Conservation (phyloP, 2,888 invertebrate species). For the Blastobasis lacticolella region DNA sequence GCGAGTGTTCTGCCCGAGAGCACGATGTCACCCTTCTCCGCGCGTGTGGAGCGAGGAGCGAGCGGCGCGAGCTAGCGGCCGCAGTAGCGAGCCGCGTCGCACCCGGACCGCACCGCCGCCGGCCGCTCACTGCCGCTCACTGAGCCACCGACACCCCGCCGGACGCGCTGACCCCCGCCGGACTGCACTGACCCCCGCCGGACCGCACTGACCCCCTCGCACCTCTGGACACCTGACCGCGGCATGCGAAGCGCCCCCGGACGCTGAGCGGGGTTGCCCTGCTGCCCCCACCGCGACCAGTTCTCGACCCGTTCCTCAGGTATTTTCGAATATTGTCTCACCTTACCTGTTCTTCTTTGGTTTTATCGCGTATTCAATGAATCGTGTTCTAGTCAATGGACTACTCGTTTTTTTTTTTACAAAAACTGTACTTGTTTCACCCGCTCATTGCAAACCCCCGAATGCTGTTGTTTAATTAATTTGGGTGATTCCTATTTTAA, state of each 20-base stretch:
- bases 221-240: slow-evolving; percentile 52
- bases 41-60: slow-evolving; percentile 27
- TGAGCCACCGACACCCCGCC: slow-evolving; percentile 3
- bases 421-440: too few relatives aligned
- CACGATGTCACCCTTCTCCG: slow-evolving; percentile 65
- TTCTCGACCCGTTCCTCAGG: slow-evolving; percentile 57
- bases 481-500: too few relatives aligned
- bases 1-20: slow-evolving; percentile 23
- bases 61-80: slow-evolving; percentile 31
- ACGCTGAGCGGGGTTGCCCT: slow-evolving; percentile 56
- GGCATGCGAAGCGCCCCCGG: slow-evolving; percentile 62
- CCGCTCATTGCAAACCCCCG: too few relatives aligned
- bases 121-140: slow-evolving; percentile 27
- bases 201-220: slow-evolving; percentile 59
- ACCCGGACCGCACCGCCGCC: slow-evolving; percentile 63
- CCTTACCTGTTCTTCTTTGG: slow-evolving; percentile 15
- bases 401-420: not conserved
- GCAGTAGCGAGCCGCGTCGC: slow-evolving; percentile 64
- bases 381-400: not conserved
- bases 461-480: too few relatives aligned
- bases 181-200: slow-evolving; percentile 36
- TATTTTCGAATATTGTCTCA: slow-evolving; percentile 46
- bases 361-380: slow-evolving; percentile 3
- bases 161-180: slow-evolving; percentile 25
- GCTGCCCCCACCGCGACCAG: slow-evolving; percentile 52